phyloP scores from a whole-genome alignment of 2,888 invertebrate species.

The Cerceris ruficornis region DNA sequence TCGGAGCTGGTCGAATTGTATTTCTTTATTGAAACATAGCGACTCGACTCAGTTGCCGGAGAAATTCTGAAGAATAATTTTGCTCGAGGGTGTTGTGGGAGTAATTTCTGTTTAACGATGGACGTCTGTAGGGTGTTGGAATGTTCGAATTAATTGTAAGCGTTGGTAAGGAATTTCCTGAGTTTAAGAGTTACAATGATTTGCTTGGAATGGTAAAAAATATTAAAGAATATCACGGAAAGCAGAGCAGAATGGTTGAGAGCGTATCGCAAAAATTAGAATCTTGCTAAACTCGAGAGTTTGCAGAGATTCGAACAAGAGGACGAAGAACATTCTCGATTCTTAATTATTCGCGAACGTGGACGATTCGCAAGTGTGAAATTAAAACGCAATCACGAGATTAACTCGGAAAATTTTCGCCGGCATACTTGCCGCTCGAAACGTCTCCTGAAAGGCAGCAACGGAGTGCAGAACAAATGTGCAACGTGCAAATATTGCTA shows the following conservation, averaged over 20 bases:
- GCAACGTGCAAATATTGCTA: slow-evolving; percentile 59
- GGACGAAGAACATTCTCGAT: slow-evolving; percentile 63
- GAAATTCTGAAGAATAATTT: too few relatives aligned
- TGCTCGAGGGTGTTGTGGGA: too few relatives aligned
- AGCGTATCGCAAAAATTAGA: neutral
- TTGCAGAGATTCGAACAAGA: neutral
- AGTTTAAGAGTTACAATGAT: too few relatives aligned
- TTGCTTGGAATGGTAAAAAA: too few relatives aligned
- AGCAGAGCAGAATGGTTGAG: neutral
- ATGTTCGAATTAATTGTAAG: too few relatives aligned
- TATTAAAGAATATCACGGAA: too few relatives aligned
- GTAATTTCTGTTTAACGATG: too few relatives aligned
- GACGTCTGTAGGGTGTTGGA: too few relatives aligned
- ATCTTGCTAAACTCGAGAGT: neutral
- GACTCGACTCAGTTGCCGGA: too few relatives aligned
- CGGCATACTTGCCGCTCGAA: slow-evolving; percentile 31
- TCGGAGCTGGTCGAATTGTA: too few relatives aligned
- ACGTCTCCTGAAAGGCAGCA: slow-evolving; percentile 57
- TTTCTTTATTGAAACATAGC: too few relatives aligned
- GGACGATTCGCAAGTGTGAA: slow-evolving; percentile 63
- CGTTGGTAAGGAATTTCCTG: too few relatives aligned
- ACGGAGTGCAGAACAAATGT: slow-evolving; percentile 40
- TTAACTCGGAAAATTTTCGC: slow-evolving; percentile 47
- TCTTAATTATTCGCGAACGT: slow-evolving; percentile 65
- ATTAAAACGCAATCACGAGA: slow-evolving; percentile 73